Conservation (phyloP, 2,797 vertebrate genomes). For the Melanotaenia trifasciata region DNA sequence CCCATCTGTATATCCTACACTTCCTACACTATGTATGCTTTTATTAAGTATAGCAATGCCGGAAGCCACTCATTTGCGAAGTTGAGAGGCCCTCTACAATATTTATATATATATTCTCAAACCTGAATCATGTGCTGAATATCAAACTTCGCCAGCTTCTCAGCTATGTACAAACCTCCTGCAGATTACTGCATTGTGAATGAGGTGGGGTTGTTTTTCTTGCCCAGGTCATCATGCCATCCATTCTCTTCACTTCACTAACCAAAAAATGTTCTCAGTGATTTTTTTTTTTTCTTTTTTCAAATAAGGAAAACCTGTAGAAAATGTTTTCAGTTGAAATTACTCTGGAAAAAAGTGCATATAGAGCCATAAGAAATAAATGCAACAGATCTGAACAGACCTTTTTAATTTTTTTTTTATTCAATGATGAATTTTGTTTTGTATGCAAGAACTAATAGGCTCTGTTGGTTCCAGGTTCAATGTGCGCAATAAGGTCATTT, state of each 20-base stretch:
- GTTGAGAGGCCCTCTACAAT: background rate
- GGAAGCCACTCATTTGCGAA: background rate
- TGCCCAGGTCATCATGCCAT: conserved; percentile 24
- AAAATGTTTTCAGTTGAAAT: no score
- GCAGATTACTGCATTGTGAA: background rate
- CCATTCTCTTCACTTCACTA: conserved; percentile 41
- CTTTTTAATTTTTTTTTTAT: no score
- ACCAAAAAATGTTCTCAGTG: no score
- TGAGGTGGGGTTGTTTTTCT: background rate
- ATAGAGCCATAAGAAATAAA: no score
- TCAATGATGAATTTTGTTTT: no score
- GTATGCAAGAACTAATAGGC: no score
- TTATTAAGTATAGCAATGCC: background rate
- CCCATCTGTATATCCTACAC: background rate
- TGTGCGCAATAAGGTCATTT: no score
- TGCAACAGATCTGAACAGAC: no score
- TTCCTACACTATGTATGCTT: background rate
- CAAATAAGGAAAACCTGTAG: no score
- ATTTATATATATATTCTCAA: background rate
- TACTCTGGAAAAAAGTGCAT: no score
- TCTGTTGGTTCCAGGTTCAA: no score
- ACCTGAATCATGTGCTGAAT: background rate
- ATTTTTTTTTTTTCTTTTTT: no score
- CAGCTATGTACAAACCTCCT: conserved; percentile 5
- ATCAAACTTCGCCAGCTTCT: background rate